Base-by-base conservation (phyloP, 2,113 vertebrate genomes). In the Pedionomus torquatus region DNA sequence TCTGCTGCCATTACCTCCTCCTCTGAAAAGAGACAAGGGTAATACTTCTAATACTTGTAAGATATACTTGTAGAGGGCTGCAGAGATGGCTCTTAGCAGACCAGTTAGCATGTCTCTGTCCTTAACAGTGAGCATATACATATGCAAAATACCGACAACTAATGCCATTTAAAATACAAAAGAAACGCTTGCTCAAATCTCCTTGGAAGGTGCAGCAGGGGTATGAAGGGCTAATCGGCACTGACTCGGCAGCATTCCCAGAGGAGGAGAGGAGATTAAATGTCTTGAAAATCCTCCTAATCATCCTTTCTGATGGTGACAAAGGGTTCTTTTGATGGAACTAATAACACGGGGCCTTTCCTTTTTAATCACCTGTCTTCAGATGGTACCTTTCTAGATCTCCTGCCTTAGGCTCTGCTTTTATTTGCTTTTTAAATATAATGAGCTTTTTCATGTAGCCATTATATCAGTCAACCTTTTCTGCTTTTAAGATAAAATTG, bases 251-350 rank as follows among this genome's bases (percentile, higher is more conserved):
- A 92, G 69, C 91, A 92, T 97, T 97, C 92, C 76, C 79, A 7
- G 63, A 26, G 37, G 17, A 92, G 52, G n/a, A 68, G 39, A 28
- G 17, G 58, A 83, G 95, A 95, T 94, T 96, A 90, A 93, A 78
- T 96, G 74, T 94, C 95, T 72, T 71, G 43, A 85, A 94, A 93
- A 95, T 94, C 90, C 57, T 78, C 41, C 88, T 93, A 90, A 96
- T 95, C 86, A 64, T 74, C 13, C 88, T 48, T 83, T 83, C 83
- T 92, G 58, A 66, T 91, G 24, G 28, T 86, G 78, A 81, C 95
- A 97, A 94, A 95, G 69, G 41, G 20, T 80, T 95, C 96, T 97
- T 97, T 97, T 97, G 83, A 97, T 72, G 80, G 66, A 85, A 57
- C 10, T 72, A 79, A 64, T 72, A 87, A 88, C 64, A 44, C 6